Conservation (phyloP, 2,113 vertebrate genomes). For the Toxostoma redivivum region DNA sequence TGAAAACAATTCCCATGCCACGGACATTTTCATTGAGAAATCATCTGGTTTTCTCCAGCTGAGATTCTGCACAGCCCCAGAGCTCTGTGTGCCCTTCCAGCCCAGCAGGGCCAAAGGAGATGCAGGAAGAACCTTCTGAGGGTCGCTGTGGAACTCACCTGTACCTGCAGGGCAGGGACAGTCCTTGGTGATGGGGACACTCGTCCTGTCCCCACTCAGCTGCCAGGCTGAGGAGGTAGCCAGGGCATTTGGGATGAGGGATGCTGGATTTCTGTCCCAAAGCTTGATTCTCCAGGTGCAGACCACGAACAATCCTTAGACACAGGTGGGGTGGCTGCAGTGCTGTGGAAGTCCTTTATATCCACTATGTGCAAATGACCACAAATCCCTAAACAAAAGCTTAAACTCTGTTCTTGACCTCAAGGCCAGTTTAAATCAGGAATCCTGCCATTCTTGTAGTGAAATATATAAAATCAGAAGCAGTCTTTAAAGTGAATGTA, state of each 20-base stretch:
- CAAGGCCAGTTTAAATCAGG: background rate
- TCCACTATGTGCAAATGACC: background rate
- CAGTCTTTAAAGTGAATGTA: background rate
- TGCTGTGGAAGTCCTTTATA: background rate
- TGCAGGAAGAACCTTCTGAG: background rate
- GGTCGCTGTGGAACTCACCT: background rate
- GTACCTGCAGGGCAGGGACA: background rate
- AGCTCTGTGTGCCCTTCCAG: accelerated
- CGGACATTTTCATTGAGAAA: background rate
- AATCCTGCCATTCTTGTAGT: background rate
- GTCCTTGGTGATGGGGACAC: background rate
- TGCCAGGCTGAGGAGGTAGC: background rate
- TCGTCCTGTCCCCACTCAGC: background rate
- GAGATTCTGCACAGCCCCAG: background rate
- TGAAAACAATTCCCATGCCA: background rate
- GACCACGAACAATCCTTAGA: accelerated
- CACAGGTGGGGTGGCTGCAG: accelerated
- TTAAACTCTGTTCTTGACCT: background rate
- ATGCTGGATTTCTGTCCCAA: background rate
- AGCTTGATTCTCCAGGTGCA: background rate
- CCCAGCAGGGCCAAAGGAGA: accelerated
- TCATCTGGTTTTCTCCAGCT: background rate
- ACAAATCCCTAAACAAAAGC: background rate
- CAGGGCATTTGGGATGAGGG: background rate
- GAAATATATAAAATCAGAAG: background rate